Evolutionary conservation across 2,888 invertebrate genomes (phyloP), one percentile per base, ranked within the genome.

Genomic region (Adineta ricciae): DNA sequence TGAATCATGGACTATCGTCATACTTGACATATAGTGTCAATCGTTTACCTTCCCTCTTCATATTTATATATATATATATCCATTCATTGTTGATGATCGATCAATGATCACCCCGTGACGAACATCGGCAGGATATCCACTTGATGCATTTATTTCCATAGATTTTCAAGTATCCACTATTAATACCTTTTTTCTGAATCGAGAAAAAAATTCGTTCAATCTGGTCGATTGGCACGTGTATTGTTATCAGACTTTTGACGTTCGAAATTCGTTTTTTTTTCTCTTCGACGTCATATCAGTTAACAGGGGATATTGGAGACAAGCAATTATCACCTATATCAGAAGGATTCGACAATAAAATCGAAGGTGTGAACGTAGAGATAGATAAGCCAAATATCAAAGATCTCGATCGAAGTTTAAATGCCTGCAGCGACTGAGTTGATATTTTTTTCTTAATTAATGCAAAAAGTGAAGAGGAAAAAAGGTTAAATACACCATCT

Each of bases 11-110:
- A 64, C 32, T 64, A 16, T 64, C 64, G 64, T 64, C 64, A 64
- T 64, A 64, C 64, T 64, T 64, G 64, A 64, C 64, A 32, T 64
- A 64, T 64, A 64, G 64, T 64, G 64, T 64, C 64, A 64, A 64
- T 64, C 64, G 32, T 27, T 64, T 64, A 11, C 64, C 27, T 14
- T 19, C 64, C 19, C 19, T 27, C 27, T 64, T 19, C 32, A 14
- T 64, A 16, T 19, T 19, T 50, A 46, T 11, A 46, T 46, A 46
- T 46, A 46, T 46, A 46, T 5, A 46, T 46, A 50, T 9, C 19
- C 50, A 64, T 32, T 64, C 32, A 64, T 64, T 64, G 64, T 64
- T 64, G 64, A 64, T 64, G 64, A 64, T 64, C 64, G 64, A 64
- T 64, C 64, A 64, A 64, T 64, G 64, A 64, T 64, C 64, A 64